These are phyloP conservation scores for Ormyrus thymus DNA, from an alignment of 2,888 invertebrate genomes.

Conservation along the genomic window DNA sequence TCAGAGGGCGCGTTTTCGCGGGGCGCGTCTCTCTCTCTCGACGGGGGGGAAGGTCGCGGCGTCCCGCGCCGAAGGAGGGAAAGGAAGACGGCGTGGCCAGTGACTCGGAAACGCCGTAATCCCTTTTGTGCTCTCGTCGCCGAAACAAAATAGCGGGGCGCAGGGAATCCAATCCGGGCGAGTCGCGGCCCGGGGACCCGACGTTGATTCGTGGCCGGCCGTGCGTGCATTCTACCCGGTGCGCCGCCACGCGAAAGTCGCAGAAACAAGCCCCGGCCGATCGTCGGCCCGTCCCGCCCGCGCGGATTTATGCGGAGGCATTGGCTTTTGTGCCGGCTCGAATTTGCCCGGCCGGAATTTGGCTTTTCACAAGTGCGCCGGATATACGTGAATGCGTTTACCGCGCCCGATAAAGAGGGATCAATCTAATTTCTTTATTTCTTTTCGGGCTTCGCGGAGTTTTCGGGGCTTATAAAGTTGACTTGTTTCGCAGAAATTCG, in stretches of 20 bases:
- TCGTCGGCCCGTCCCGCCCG: slow-evolving; percentile 11
- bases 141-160: slow-evolving; percentile 63
- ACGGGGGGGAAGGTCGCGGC: background rate
- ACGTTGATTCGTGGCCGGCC: slow-evolving; percentile 59
- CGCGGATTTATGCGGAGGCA: slow-evolving; percentile 47
- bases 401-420: too few species aligned
- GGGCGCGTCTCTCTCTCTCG: background rate
- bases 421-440: too few species aligned
- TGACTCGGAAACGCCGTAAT: slow-evolving; percentile 66
- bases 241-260: slow-evolving; percentile 41
- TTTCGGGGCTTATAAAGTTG: too few species aligned
- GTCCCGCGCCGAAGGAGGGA: background rate
- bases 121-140: slow-evolving; percentile 61
- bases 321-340: slow-evolving; percentile 31
- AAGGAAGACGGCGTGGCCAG: slow-evolving; percentile 54
- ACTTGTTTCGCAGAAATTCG: too few species aligned
- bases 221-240: slow-evolving; percentile 55
- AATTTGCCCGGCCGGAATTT: slow-evolving; percentile 23
- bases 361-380: slow-evolving; percentile 24
- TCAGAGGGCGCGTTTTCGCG: slow-evolving; percentile 7
- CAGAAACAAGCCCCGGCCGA: slow-evolving; percentile 48
- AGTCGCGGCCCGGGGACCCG: slow-evolving; percentile 16
- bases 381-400: too few species aligned
- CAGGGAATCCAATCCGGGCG: slow-evolving; percentile 47
- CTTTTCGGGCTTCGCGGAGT: too few species aligned